These are phyloP conservation scores for Prorops nasuta DNA, from an alignment of 1,140 invertebrate species.

Conservation along the genomic window DNA sequence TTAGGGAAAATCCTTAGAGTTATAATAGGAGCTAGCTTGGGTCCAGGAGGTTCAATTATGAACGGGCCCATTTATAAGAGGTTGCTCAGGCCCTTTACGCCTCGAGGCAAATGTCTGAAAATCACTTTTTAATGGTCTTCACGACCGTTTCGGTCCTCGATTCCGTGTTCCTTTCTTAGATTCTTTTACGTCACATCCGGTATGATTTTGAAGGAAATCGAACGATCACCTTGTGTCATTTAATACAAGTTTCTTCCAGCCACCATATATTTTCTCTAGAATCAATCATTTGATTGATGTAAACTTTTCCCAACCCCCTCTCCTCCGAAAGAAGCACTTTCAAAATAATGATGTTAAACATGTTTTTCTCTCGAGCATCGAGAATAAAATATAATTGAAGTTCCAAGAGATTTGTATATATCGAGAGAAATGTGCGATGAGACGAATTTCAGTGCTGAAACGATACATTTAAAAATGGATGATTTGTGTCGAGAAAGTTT, in stretches of 20 bases:
- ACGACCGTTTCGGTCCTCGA: constrained; percentile 17
- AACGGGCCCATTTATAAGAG: no score
- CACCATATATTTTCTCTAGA: no score
- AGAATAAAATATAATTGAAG: no score
- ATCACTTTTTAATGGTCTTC: constrained; percentile 50
- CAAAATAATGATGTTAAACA: no score
- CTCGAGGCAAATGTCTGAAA: constrained; percentile 15
- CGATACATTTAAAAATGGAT: constrained; percentile 29
- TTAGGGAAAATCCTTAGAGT: constrained; percentile 43
- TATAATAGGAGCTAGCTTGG: constrained; percentile 19
- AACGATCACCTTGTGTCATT: not conserved
- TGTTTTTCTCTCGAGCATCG: no score
- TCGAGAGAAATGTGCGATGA: no score
- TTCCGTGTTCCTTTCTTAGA: constrained; percentile 32
- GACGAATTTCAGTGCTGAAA: constrained; percentile 25
- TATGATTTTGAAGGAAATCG: constrained; percentile 20
- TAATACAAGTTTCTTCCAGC: no score
- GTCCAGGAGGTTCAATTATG: no score
- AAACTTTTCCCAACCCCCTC: no score
- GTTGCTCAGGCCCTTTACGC: not conserved
- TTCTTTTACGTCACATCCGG: constrained; percentile 39
- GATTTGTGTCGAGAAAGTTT: constrained; percentile 26
- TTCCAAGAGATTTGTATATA: no score
- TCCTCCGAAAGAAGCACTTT: no score
- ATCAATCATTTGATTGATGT: no score